These are phyloP conservation scores for Petrocephalus schoutedeni DNA, from an alignment of 2,797 vertebrate genomes.

Conservation along the genomic window DNA sequence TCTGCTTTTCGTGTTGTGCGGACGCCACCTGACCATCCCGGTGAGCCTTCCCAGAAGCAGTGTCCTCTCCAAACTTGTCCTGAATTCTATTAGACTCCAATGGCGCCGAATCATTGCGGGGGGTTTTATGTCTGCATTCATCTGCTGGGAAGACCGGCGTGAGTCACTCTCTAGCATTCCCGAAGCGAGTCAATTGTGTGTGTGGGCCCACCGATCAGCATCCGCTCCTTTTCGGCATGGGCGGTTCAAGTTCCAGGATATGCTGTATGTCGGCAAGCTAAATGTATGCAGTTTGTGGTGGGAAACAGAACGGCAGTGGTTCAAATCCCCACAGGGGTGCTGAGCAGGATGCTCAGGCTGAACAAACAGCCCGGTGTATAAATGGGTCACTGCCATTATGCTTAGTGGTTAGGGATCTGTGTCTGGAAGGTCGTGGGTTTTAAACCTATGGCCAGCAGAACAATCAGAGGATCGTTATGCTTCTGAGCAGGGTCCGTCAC, in stretches of 20 bases:
- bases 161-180: neutral
- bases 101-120: neutral
- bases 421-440: neutral
- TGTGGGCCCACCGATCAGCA: neutral
- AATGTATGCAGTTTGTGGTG: neutral
- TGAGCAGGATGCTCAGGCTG: neutral
- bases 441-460: neutral
- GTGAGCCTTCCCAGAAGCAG: neutral
- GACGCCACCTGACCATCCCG: neutral
- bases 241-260: neutral
- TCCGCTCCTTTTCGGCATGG: neutral
- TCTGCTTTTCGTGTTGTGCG: neutral
- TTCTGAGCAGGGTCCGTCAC: neutral
- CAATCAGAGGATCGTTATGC: neutral
- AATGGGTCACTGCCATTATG: neutral
- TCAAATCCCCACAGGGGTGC: neutral
- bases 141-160: neutral
- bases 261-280: neutral
- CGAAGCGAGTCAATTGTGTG: neutral
- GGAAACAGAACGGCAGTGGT: neutral
- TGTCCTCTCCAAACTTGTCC: neutral
- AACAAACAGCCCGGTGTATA: neutral
- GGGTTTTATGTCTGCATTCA: neutral
- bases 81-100: neutral
- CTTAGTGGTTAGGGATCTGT: neutral